Evolutionary conservation across 2,888 invertebrate species (phyloP), one percentile per base, ranked within the genome.

Genomic region (Tryphoninae sp.): DNA sequence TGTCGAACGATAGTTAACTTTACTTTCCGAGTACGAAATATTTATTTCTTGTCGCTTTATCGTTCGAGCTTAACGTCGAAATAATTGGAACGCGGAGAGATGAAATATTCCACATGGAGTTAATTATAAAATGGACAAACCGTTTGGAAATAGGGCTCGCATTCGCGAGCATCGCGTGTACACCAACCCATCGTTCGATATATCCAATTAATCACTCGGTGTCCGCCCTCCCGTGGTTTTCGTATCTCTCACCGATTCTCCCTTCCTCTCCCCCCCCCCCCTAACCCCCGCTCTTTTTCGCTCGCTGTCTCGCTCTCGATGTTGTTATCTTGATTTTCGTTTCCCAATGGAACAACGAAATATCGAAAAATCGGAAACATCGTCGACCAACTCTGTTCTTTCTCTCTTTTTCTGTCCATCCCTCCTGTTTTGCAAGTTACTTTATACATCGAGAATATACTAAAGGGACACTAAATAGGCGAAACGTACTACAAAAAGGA

Each of bases 141-240:
- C 11, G 2, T 45, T 11, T 13, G 45, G 45, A 45, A 45, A 45
- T 45, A 45, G 11, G 45, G 2, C 45, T 45, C 45, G 13, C 45
- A 13, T 2, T 45, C 13, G 45, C 11, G 45, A 13, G 45, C 3
- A 45, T 65, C 65, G 45, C 65, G 65, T 65, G 65, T 49, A 49
- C 49, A 13, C 45, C 13, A 13, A 19, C 42, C 45, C 11, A 11
- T 49, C 23, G 49, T 72, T 72, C 72, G 72, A 76, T 67, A 67
- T 67, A 68, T 76, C 59, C 68, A 68, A 76, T 76, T 68, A 76
- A 76, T 76, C 75, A 76, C 59, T 62, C 62, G 62, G 11, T 62
- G 16, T 42, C 9, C 8, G 16, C 33, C n/a, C 40, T 40, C 40
- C n/a, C 33, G n/a, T 9, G 19, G 8, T 62, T 16, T n/a, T 40